Evolutionary conservation across 2,797 vertebrate species (phyloP), one percentile per base, ranked within the genome.

Genomic region (Numenius phaeopus): DNA sequence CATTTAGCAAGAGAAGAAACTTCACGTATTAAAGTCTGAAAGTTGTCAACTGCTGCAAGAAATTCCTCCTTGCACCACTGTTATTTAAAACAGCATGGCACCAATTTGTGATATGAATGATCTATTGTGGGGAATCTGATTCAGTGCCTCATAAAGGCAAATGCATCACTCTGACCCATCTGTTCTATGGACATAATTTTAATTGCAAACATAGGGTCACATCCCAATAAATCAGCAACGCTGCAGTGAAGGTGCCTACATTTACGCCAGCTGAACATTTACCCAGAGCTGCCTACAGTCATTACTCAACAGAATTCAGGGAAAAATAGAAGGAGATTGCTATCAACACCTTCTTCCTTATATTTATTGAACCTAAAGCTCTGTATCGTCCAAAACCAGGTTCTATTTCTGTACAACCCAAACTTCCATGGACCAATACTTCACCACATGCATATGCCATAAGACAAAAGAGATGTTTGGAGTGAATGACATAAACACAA

Each of bases 141-240:
- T 94, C 95, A 82, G 44, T 75, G 86, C 86, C 65, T 87, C 69
- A 47, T 85, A 71, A 85, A 93, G 42, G 89, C 76, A 96, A 93
- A 97, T 88, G 87, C 87, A 94, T 96, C 95, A 89, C 65, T 89
- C 93, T 86, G 89, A 94, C 94, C 94, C 95, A 96, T 96, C 97
- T 96, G 95, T 91, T 92, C 92, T 17, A 83, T 47, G 92, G 96
- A 86, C 79, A 66, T 94, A 94, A 96, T 92, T 90, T 94, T 97
- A 97, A 97, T 97, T 97, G 83, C 96, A 96, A 95, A 91, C 97
- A 95, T 96, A 86, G 90, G 94, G 94, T 96, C 95, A 96, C 79
- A 93, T 83, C 85, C 32, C 91, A 81, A 82, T 94, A 95, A 94
- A 97, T 95, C 94, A 96, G 15, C 66, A 57, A 13, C 32, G 58